A percentile compares a stretch with the other conserved stretches of the same genome.
These are phyloP conservation scores for Thera obeliscata DNA, from an alignment of 2,888 invertebrate genomes.

Conservation along the genomic window DNA sequence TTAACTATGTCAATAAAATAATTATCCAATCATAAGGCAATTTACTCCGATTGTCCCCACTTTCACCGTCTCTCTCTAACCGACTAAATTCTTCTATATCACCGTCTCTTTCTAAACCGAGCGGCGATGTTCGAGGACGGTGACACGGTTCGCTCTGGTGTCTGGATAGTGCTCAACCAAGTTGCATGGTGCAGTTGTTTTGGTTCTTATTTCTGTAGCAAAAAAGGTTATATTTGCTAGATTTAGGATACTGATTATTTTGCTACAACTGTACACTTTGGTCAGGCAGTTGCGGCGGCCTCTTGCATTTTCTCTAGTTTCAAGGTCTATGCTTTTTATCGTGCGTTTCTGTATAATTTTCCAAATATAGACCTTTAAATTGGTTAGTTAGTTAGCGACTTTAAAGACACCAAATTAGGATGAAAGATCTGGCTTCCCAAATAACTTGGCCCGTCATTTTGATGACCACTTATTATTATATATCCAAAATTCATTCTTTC, in stretches of 20 bases:
- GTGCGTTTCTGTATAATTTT: constrained; percentile 53
- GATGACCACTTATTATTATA: too few species aligned
- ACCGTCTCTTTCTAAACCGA: constrained; percentile 53
- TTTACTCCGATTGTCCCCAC: constrained; percentile 73
- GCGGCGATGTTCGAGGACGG: constrained; percentile 65
- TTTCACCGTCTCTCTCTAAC: constrained; percentile 51
- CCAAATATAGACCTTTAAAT: constrained; percentile 56
- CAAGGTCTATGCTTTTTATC: constrained; percentile 56
- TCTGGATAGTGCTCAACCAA: constrained; percentile 54
- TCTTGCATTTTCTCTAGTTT: constrained; percentile 65
- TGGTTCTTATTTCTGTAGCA: neutral
- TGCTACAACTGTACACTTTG: constrained; percentile 57
- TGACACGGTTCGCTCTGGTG: constrained; percentile 62
- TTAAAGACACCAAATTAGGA: constrained; percentile 35
- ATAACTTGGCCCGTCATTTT: neutral
- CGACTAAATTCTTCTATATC: constrained; percentile 25
- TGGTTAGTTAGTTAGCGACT: constrained; percentile 45
- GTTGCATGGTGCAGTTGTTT: constrained; percentile 32
- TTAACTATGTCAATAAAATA: constrained; percentile 82
- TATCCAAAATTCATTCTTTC: too few species aligned
- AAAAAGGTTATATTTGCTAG: constrained; percentile 25
- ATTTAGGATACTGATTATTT: constrained; percentile 17
- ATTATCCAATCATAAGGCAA: constrained; percentile 83
- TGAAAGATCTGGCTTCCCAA: neutral
- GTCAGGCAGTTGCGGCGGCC: constrained; percentile 60